Conservation (phyloP, 2,113 vertebrate species). For the Himantopus leucocephalus region DNA sequence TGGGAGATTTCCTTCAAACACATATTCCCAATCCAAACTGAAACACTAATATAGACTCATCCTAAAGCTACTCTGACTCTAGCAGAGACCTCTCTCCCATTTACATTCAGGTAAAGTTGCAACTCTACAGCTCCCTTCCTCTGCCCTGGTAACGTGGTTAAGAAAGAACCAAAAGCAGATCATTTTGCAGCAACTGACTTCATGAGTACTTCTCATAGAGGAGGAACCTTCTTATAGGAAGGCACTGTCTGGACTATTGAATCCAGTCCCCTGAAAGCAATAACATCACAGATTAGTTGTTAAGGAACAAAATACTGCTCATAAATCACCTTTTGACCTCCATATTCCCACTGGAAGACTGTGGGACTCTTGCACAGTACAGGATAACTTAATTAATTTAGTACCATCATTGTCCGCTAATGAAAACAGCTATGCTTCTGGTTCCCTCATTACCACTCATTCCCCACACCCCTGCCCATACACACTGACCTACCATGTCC, state of each 20-base stretch:
- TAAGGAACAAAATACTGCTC: background rate
- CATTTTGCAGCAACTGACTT: background rate
- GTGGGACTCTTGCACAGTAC: background rate
- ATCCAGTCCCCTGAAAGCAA: background rate
- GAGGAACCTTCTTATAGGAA: background rate
- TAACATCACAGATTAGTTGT: background rate
- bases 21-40: fast-evolving
- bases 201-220: background rate
- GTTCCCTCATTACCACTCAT: background rate
- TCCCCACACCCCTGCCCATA: background rate
- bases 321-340: background rate
- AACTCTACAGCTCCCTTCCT: background rate
- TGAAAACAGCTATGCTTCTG: background rate
- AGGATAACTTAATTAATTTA: background rate
- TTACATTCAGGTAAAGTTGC: background rate
- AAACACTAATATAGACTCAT: background rate
- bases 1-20: background rate
- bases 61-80: background rate
- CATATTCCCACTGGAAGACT: background rate
- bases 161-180: background rate
- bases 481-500: too few species aligned
- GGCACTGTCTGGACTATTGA: background rate
- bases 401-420: background rate
- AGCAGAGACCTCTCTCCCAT: background rate
- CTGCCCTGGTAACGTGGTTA: background rate